Evolutionary conservation across 1,140 invertebrate genomes (phyloP).

Genomic region (Lucilia sericata): DNA sequence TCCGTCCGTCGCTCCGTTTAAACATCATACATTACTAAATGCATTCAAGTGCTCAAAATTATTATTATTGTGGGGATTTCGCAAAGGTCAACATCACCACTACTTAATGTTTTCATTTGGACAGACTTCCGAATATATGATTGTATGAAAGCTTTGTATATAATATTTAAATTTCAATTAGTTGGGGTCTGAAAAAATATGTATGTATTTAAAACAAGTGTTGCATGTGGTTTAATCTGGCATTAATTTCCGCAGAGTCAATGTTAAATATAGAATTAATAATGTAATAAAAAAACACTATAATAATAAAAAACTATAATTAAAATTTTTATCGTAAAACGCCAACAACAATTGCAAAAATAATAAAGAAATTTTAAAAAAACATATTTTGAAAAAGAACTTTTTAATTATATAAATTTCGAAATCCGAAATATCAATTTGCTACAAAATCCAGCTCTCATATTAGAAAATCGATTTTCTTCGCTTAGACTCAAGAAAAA

Average conservation of each 20-base stretch:
- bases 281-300: not conserved
- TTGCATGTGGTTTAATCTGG: conserved; percentile 1
- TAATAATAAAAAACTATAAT: not conserved
- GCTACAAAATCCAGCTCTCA: not conserved
- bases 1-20: not conserved
- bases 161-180: not conserved
- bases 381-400: no score
- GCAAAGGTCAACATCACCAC: not conserved
- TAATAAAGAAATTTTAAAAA: no score
- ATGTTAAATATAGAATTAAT: conserved; percentile 9
- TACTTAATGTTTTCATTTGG: not conserved
- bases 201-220: not conserved
- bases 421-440: no score
- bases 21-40: not conserved
- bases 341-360: no score
- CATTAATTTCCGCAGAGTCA: conserved; percentile 19
- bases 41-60: not conserved
- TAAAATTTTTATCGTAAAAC: not conserved
- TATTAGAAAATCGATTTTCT: not conserved
- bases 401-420: no score
- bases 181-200: not conserved
- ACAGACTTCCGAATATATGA: not conserved
- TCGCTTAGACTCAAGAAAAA: not conserved
- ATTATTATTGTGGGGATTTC: not conserved
- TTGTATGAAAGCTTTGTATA: not conserved